phyloP scores from a whole-genome alignment of 2,888 invertebrate genomes.

The Fragum fragum region DNA sequence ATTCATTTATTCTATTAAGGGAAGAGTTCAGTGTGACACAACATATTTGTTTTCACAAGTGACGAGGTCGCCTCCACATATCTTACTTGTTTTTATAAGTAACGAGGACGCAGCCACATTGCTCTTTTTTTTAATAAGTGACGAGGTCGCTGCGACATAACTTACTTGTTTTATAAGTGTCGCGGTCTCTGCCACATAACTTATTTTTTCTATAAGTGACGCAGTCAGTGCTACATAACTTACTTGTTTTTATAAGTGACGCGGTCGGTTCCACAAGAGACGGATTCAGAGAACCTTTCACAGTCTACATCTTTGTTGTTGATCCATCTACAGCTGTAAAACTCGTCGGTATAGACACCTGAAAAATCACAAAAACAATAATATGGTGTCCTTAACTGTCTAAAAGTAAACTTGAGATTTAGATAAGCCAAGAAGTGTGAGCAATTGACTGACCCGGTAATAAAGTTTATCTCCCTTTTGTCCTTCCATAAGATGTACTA shows the following conservation, averaged over 20 bases:
- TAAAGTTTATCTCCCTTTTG: too few species aligned
- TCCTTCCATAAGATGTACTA: too few species aligned
- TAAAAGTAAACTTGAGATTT: too few species aligned
- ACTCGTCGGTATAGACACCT: neutral
- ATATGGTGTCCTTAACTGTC: too few species aligned
- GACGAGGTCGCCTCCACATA: neutral
- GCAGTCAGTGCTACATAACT: neutral
- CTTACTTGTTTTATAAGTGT: neutral
- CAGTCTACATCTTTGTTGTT: neutral
- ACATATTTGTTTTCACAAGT: neutral
- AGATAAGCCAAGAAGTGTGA: too few species aligned
- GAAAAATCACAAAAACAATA: neutral
- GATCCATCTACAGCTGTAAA: constrained; percentile 24
- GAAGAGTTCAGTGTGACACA: neutral
- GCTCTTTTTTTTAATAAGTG: neutral
- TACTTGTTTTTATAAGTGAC: constrained; percentile 22
- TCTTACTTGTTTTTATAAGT: too few species aligned
- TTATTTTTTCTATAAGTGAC: neutral
- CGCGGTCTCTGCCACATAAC: neutral
- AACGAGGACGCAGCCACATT: neutral
- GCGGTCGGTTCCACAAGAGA: neutral
- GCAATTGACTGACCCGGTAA: too few species aligned
- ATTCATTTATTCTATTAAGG: neutral
- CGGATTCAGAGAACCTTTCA: neutral
- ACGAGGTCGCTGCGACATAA: neutral